Conservation (phyloP, 2,797 vertebrate species). For the Megaceryle alcyon region DNA sequence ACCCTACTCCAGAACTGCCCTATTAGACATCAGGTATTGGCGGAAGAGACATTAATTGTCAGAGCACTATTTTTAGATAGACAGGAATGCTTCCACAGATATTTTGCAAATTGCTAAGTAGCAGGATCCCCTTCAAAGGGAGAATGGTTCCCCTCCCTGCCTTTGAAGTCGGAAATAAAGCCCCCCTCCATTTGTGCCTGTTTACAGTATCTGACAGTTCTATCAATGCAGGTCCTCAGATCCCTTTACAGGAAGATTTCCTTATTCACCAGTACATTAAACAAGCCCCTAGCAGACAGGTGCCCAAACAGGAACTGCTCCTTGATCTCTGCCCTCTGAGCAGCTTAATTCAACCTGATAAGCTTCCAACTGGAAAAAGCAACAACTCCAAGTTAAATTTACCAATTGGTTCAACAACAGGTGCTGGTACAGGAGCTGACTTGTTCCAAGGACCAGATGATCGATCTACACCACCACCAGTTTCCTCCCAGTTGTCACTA, state of each 20-base stretch:
- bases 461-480: conserved; percentile 85
- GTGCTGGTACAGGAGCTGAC: conserved; percentile 80
- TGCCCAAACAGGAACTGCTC: neutral
- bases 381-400: conserved; percentile 11
- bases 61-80: neutral
- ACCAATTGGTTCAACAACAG: conserved; percentile 80
- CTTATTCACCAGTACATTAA: neutral
- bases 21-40: neutral
- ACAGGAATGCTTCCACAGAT: neutral
- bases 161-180: neutral
- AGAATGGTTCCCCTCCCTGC: accelerated
- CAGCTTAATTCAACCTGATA: neutral
- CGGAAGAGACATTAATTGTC: neutral
- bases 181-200: neutral
- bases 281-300: neutral
- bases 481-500: conserved; percentile 91
- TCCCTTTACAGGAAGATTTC: neutral
- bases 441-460: conserved; percentile 96
- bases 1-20: neutral
- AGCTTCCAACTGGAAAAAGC: neutral
- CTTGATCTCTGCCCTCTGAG: neutral
- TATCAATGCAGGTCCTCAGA: neutral
- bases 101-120: neutral
- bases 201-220: neutral
- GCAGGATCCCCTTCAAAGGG: neutral